Percentiles rank a stretch among this genome's conserved stretches.
Evolutionary conservation across 2,797 vertebrate genomes (phyloP).

Genomic region (Anableps anableps): DNA sequence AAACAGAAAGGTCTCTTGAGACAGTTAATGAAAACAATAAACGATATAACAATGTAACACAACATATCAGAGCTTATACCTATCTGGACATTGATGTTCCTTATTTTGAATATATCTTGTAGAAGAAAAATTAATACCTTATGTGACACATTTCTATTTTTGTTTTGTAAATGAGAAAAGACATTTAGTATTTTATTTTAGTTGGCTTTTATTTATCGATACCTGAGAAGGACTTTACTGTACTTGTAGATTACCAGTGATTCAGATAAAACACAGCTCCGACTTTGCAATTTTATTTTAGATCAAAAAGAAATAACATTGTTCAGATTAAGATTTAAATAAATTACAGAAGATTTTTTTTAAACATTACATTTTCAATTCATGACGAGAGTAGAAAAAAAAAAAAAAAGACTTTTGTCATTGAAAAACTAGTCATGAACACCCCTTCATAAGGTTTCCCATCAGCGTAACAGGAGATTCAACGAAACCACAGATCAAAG

Average conservation of each 20-base stretch:
- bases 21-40: not conserved
- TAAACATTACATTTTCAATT: not conserved
- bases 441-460: constrained; percentile 12
- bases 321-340: not conserved
- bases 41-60: not conserved
- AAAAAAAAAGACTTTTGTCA: not conserved
- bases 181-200: not conserved
- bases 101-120: not conserved
- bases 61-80: not conserved
- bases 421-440: not conserved
- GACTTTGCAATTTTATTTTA: not conserved
- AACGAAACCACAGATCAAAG: constrained; percentile 20
- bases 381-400: not conserved
- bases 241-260: not conserved
- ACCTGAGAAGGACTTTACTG: not conserved
- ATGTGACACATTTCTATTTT: not conserved
- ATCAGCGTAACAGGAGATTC: constrained; percentile 16
- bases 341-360: not conserved
- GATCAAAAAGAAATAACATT: not conserved
- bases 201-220: not conserved
- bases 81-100: not conserved
- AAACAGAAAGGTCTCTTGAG: not conserved
- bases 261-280: not conserved
- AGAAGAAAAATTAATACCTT: not conserved
- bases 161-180: not conserved